These are phyloP conservation scores for Dryobates pubescens DNA, from an alignment of 2,797 vertebrate genomes.

Conservation along the genomic window DNA sequence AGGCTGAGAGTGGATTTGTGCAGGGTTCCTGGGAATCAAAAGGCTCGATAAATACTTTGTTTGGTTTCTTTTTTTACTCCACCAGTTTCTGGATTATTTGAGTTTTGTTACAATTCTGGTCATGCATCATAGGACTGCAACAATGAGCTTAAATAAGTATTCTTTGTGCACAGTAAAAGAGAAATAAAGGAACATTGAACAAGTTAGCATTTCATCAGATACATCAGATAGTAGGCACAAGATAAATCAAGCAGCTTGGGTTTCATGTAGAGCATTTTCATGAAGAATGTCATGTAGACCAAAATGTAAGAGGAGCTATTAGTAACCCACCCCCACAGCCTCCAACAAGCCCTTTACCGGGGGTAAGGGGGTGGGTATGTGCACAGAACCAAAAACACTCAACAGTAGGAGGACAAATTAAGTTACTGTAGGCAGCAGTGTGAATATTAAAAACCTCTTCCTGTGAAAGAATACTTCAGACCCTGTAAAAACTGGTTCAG, in stretches of 20 bases:
- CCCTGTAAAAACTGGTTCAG: conserved; percentile 75
- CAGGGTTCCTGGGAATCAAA: conserved; percentile 30
- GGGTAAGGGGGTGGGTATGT: conserved; percentile 12
- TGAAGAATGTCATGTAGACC: conserved; percentile 52
- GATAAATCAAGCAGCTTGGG: conserved; percentile 63
- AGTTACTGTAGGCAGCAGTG: conserved; percentile 64
- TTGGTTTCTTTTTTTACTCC: conserved; percentile 50
- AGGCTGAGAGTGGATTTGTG: neutral
- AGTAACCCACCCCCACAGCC: conserved; percentile 11
- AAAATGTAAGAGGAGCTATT: conserved; percentile 35
- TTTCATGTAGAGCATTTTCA: conserved; percentile 40
- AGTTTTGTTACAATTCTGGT: conserved; percentile 52
- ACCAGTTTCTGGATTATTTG: conserved; percentile 56
- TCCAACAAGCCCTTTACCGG: neutral
- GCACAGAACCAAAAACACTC: conserved; percentile 57
- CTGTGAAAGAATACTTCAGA: conserved; percentile 73
- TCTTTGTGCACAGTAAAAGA: conserved; percentile 67
- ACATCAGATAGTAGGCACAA: conserved; percentile 62
- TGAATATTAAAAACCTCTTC: conserved; percentile 72
- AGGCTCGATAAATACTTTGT: conserved; percentile 32
- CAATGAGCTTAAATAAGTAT: conserved; percentile 68
- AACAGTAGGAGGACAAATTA: conserved; percentile 59
- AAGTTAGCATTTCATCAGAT: conserved; percentile 59
- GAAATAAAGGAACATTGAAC: conserved; percentile 67
- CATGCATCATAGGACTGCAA: conserved; percentile 68